These are phyloP conservation scores for Apomyelois bistriatella DNA, from an alignment of 2,888 invertebrate genomes.

Conservation along the genomic window DNA sequence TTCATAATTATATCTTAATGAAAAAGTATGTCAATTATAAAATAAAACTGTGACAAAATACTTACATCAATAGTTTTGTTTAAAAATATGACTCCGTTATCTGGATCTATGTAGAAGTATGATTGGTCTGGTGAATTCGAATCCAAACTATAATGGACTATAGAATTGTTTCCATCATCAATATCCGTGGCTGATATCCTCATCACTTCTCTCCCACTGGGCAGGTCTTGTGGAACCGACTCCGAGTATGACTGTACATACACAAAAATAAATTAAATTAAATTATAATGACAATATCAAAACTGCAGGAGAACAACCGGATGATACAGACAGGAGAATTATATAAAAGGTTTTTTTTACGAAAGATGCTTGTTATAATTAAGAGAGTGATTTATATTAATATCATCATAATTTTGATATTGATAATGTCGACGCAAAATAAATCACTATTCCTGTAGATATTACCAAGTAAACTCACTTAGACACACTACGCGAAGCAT, in stretches of 20 bases:
- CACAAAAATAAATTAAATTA: constrained; percentile 18
- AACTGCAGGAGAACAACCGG: constrained; percentile 11
- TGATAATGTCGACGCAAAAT: not conserved
- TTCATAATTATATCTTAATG: too few relatives aligned
- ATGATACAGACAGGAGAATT: not conserved
- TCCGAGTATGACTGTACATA: constrained; percentile 79
- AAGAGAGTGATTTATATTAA: too few relatives aligned
- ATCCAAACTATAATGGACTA: constrained; percentile 85
- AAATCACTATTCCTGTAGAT: not conserved
- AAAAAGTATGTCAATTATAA: too few relatives aligned
- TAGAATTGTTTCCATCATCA: constrained; percentile 94
- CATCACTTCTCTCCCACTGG: constrained; percentile 87
- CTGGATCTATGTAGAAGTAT: constrained; percentile 90
- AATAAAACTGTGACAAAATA: constrained; percentile 30
- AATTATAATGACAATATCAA: not conserved
- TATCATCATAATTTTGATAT: too few relatives aligned
- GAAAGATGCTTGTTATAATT: too few relatives aligned
- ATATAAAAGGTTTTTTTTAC: too few relatives aligned
- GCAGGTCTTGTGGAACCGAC: constrained; percentile 90
- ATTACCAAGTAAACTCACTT: constrained; percentile 25
- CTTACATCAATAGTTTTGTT: constrained; percentile 83
- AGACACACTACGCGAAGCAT: constrained; percentile 75
- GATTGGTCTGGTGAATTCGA: constrained; percentile 73
- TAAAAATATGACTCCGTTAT: constrained; percentile 91
- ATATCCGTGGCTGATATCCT: constrained; percentile 95